A percentile compares a stretch with the other conserved stretches of the same genome.
Conservation (phyloP, 2,113 vertebrate species). For the Hystrix cristata region DNA sequence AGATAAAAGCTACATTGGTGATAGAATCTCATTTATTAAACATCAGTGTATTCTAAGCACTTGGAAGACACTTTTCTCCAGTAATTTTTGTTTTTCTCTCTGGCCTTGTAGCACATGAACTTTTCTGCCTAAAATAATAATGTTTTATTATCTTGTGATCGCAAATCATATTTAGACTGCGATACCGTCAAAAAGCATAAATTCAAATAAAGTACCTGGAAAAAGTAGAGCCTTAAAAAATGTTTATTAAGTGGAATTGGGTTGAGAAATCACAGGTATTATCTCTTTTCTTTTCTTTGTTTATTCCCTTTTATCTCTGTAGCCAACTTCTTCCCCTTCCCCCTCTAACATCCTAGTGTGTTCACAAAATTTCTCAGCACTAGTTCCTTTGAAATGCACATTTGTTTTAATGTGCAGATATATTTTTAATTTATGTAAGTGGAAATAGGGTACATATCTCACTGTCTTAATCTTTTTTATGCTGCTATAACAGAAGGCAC, state of each 20-base stretch:
- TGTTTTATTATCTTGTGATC: slow-evolving; percentile 45
- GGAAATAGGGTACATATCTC: background rate
- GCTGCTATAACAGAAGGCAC: background rate
- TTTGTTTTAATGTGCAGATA: background rate
- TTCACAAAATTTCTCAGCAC: background rate
- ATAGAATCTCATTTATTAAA: slow-evolving; percentile 61
- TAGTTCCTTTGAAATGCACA: background rate
- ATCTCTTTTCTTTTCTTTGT: background rate
- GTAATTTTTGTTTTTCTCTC: slow-evolving; percentile 60
- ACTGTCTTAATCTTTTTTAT: background rate
- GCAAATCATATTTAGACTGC: slow-evolving; percentile 43
- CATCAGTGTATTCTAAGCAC: slow-evolving; percentile 50
- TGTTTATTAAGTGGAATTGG: slow-evolving; percentile 23
- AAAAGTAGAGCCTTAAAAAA: background rate
- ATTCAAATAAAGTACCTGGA: slow-evolving; percentile 17
- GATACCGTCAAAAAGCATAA: slow-evolving; percentile 30
- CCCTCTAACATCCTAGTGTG: background rate
- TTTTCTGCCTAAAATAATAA: slow-evolving; percentile 64
- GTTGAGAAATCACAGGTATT: background rate
- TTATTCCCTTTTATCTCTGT: background rate
- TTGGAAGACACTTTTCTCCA: slow-evolving; percentile 40
- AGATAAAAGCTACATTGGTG: slow-evolving; percentile 55
- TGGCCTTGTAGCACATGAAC: slow-evolving; percentile 2
- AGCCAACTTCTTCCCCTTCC: background rate
- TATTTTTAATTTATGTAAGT: background rate